A percentile compares a stretch with the other conserved stretches of the same genome.
Evolutionary conservation across 2,888 invertebrate genomes (phyloP).

Genomic region (Stenurella melanura): DNA sequence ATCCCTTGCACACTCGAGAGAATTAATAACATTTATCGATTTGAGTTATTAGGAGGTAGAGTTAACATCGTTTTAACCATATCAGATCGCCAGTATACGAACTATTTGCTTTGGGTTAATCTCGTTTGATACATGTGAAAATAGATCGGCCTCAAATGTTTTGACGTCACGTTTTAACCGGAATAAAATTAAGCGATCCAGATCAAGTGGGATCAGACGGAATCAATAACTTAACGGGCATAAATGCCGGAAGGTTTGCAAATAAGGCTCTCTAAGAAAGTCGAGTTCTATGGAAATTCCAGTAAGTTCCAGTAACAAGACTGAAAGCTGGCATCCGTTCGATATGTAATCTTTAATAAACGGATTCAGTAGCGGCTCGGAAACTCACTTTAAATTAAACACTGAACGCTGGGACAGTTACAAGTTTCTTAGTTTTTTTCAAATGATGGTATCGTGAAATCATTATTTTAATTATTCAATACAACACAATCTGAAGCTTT

Average conservation of each 20-base stretch:
- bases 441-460: no score
- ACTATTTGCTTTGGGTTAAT: constrained; percentile 7
- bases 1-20: no score
- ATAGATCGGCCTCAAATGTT: constrained; percentile 7
- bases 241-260: not conserved
- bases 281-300: constrained; percentile 4
- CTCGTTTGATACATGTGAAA: constrained; percentile 8
- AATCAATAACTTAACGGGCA: constrained; percentile 14
- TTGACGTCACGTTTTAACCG: not conserved
- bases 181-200: constrained; percentile 16
- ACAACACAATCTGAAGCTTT: no score
- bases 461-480: no score
- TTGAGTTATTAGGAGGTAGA: not conserved
- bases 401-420: no score
- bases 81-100: constrained; percentile 7
- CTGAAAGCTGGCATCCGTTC: not conserved
- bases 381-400: not conserved
- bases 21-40: not conserved
- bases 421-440: no score
- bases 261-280: constrained; percentile 8
- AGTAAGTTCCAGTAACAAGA: not conserved
- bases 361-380: not conserved
- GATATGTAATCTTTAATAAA: not conserved
- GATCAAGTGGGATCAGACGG: constrained; percentile 5
- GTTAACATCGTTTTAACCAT: not conserved